These are phyloP conservation scores for Drosophila elegans DNA, from an alignment of 1,140 invertebrate species.

Conservation along the genomic window DNA sequence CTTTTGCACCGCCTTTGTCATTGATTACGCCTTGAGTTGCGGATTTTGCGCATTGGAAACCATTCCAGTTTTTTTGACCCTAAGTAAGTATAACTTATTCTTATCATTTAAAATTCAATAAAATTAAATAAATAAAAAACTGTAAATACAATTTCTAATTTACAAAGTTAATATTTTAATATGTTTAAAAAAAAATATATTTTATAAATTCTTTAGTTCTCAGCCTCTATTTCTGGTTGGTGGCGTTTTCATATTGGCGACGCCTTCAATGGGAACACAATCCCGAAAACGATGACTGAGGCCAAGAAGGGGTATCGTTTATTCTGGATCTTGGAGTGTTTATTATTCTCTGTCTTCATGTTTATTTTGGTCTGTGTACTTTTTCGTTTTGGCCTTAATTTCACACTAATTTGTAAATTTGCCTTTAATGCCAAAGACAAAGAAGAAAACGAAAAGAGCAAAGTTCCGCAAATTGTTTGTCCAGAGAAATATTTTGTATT, in stretches of 20 bases:
- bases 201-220: conserved; percentile 13
- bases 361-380: conserved; percentile 33
- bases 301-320: conserved; percentile 1
- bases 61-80: background rate
- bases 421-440: conserved; percentile 74
- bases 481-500: conserved; percentile 36
- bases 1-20: conserved; percentile 13
- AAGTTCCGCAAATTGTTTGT: conserved; percentile 51
- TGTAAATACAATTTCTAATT: too few species aligned
- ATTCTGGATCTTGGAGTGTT: conserved; percentile 7
- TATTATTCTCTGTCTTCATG: conserved; percentile 20
- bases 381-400: conserved; percentile 56
- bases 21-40: conserved; percentile 10
- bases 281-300: conserved; percentile 18
- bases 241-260: conserved; percentile 34
- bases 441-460: conserved; percentile 44
- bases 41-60: conserved; percentile 11
- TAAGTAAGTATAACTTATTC: conserved; percentile 6
- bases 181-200: too few species aligned
- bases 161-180: too few species aligned
- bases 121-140: too few species aligned
- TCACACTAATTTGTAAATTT: conserved; percentile 80
- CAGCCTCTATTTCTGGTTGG: conserved; percentile 39
- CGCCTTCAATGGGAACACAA: conserved; percentile 32
- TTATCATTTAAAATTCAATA: too few species aligned